Evolutionary conservation across 2,113 vertebrate genomes (phyloP).

Genomic region (Oryzias melastigma): DNA sequence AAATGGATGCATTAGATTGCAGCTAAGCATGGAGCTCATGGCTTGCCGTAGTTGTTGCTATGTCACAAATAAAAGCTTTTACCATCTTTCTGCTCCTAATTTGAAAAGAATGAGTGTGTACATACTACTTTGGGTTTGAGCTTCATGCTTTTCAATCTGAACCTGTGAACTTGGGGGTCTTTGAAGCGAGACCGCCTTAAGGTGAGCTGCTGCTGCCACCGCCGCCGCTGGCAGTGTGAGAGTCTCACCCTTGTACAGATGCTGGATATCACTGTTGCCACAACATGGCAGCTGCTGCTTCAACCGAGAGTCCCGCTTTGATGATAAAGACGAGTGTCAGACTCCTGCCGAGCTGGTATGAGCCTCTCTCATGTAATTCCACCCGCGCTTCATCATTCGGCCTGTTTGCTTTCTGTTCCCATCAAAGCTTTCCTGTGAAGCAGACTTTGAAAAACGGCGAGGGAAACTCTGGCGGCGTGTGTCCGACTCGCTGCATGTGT

Average conservation of each 20-base stretch:
- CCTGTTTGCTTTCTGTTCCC: constrained; percentile 20
- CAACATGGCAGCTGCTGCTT: constrained; percentile 40
- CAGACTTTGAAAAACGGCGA: constrained; percentile 22
- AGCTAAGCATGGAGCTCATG: too few relatives aligned
- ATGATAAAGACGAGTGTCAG: constrained; percentile 39
- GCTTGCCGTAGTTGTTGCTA: too few relatives aligned
- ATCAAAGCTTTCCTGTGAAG: constrained; percentile 38
- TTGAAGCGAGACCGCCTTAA: constrained; percentile 60
- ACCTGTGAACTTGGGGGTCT: constrained; percentile 57
- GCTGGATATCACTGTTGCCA: constrained; percentile 49
- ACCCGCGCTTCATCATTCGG: constrained; percentile 6
- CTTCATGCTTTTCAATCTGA: constrained; percentile 54
- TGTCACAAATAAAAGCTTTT: too few relatives aligned
- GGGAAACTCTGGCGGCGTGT: constrained; percentile 30
- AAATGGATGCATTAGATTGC: too few relatives aligned
- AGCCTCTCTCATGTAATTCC: constrained; percentile 14
- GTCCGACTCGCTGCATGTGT: constrained; percentile 39
- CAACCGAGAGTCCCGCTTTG: constrained; percentile 27
- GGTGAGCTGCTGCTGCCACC: constrained; percentile 32
- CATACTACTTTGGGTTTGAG: constrained; percentile 52
- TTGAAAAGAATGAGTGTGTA: constrained; percentile 50
- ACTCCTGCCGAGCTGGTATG: constrained; percentile 31
- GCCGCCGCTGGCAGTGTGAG: constrained; percentile 32
- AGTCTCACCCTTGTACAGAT: constrained; percentile 13
- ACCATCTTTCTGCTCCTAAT: too few relatives aligned